Evolutionary conservation across 2,113 vertebrate genomes (phyloP), one percentile per base, ranked within the genome.

Genomic region (Theristicus caerulescens): DNA sequence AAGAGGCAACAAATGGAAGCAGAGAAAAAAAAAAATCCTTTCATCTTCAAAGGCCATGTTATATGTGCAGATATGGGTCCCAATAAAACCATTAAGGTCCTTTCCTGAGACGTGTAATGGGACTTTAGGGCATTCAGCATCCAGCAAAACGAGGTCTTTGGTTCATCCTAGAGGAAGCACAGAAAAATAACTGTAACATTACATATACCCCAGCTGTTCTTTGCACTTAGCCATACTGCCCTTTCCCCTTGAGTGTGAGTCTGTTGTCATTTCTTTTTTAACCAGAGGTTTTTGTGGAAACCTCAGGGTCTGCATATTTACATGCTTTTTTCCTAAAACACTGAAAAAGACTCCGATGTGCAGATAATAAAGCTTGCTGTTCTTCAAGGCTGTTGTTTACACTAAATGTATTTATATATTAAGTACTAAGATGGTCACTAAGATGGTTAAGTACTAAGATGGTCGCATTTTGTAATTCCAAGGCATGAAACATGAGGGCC

Each of bases 31-130:
- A 84, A 96, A 86, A 90, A 58, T 95, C 88, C 94, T 95, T 91
- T 95, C 84, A 94, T 76, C 95, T 97, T 89, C 82, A 79, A 93
- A 96, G 92, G 81, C 93, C 88, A 51, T 93, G 77, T 93, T 97
- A 94, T 91, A 89, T 85, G 86, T 91, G 66, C 54, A 80, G 89
- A 96, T 81, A 88, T 71, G 86, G 81, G 82, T 95, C 76, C 92
- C 46, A 88, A 38, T 67, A 96, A 97, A 93, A 78, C 69, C 78
- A 93, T 92, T 93, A 91, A 86, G 79, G 71, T 80, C 73, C 66
- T 91, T 96, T 88, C 66, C 89, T 71, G 87, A 93, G 74, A 90
- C 2, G 3, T 73, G 67, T 93, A 83, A 88, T 90, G 59, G 78
- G 78, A 94, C 89, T 96, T 94, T 0, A 93, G 74, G 74, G 70